Evolutionary conservation across 2,797 vertebrate species (phyloP).

Genomic region (Squalus acanthias): DNA sequence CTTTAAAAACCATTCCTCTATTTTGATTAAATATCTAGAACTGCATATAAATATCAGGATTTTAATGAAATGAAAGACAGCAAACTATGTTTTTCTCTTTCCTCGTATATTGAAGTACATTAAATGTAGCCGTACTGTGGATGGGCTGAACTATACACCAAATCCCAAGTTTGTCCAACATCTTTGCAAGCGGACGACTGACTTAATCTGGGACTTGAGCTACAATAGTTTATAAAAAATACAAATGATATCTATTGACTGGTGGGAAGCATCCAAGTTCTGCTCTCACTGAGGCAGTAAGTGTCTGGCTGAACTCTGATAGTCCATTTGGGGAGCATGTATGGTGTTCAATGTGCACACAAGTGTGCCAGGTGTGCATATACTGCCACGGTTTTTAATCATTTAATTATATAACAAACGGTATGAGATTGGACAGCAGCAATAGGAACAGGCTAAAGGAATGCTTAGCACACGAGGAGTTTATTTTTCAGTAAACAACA

Average conservation of each 20-base stretch:
- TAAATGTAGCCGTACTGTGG: neutral
- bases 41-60: neutral
- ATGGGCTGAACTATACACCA: too few relatives aligned
- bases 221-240: neutral
- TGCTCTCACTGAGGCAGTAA: neutral
- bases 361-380: neutral
- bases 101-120: too few relatives aligned
- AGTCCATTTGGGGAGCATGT: neutral
- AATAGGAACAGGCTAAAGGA: neutral
- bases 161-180: neutral
- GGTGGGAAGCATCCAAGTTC: neutral
- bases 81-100: too few relatives aligned
- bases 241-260: neutral
- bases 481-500: too few relatives aligned
- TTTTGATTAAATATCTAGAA: neutral
- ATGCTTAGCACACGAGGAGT: neutral
- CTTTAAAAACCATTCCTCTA: neutral
- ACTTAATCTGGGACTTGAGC: too few relatives aligned
- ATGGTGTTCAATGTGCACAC: neutral
- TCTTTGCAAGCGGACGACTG: neutral
- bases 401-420: neutral
- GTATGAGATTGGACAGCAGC: neutral
- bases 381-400: neutral
- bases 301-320: too few relatives aligned
- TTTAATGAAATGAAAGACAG: neutral